Evolutionary conservation across 2,797 vertebrate species (phyloP).

Genomic region (Parotocinclus haroldoi): DNA sequence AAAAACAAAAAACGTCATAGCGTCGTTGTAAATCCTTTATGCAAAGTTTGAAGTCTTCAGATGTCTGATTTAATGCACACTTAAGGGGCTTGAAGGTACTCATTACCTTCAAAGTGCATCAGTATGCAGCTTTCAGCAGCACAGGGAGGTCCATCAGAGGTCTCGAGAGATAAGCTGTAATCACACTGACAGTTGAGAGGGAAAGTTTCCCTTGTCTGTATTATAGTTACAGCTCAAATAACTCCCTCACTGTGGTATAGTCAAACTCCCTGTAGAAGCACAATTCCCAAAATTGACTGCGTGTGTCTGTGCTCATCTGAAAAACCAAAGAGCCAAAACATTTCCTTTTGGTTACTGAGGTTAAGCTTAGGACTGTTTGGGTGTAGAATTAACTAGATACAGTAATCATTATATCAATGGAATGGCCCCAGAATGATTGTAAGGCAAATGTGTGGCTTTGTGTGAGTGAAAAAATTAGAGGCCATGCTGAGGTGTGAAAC

Average conservation of each 20-base stretch:
- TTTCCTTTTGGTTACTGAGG: no score
- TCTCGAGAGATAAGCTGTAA: conserved; percentile 21
- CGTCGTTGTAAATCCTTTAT: no score
- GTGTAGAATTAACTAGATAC: no score
- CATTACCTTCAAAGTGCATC: not conserved
- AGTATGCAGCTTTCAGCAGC: conserved; percentile 6
- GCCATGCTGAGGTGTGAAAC: conserved; percentile 6
- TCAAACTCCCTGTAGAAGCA: not conserved
- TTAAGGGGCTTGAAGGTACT: not conserved
- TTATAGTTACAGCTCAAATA: not conserved
- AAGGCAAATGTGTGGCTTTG: not conserved
- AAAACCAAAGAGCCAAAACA: no score
- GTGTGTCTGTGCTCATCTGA: no score
- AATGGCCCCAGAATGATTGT: no score
- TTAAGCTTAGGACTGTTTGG: no score
- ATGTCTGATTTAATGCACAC: not conserved
- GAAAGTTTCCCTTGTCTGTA: conserved; percentile 10
- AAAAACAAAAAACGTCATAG: no score
- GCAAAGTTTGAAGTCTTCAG: no score
- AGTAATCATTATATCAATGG: no score
- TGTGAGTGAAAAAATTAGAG: not conserved
- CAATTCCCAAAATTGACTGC: not conserved
- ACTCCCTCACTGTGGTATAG: not conserved
- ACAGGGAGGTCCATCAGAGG: not conserved
- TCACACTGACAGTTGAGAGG: conserved; percentile 20